phyloP scores from a whole-genome alignment of 2,888 invertebrate species.

The Stegana nigrithorax region DNA sequence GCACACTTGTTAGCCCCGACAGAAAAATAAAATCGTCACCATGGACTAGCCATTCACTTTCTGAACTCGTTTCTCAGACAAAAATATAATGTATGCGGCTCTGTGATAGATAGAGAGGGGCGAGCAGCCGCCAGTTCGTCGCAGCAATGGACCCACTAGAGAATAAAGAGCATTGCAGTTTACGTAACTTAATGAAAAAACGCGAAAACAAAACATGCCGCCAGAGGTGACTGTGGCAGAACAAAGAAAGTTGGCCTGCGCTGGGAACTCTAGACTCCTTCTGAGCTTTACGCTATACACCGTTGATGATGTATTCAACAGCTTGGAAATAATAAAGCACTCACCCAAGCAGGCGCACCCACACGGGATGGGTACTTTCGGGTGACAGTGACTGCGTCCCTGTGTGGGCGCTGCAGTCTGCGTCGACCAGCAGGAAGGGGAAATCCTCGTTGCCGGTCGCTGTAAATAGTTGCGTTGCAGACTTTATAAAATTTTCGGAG shows the following conservation, averaged over 20 bases:
- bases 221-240: background rate
- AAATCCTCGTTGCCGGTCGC: constrained; percentile 10
- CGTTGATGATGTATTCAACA: constrained; percentile 21
- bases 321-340: constrained; percentile 22
- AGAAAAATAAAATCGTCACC: constrained; percentile 9
- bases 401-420: background rate
- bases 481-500: constrained; percentile 4
- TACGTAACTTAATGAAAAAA: constrained; percentile 17
- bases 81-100: background rate
- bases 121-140: background rate
- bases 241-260: background rate
- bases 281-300: background rate
- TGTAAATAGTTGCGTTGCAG: background rate
- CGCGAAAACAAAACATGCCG: background rate
- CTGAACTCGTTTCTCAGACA: constrained; percentile 11
- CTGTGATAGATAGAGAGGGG: background rate
- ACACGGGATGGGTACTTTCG: background rate
- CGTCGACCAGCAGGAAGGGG: constrained; percentile 1
- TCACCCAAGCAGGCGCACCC: background rate
- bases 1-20: constrained; percentile 11
- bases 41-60: constrained; percentile 8
- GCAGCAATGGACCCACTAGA: no score
- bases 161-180: constrained; percentile 1
- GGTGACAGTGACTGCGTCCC: background rate
- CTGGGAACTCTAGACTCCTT: background rate